Percentiles rank a stretch among this genome's conserved stretches.
Conservation (phyloP, 2,113 vertebrate genomes). For the Psammodynastes pulverulentus region DNA sequence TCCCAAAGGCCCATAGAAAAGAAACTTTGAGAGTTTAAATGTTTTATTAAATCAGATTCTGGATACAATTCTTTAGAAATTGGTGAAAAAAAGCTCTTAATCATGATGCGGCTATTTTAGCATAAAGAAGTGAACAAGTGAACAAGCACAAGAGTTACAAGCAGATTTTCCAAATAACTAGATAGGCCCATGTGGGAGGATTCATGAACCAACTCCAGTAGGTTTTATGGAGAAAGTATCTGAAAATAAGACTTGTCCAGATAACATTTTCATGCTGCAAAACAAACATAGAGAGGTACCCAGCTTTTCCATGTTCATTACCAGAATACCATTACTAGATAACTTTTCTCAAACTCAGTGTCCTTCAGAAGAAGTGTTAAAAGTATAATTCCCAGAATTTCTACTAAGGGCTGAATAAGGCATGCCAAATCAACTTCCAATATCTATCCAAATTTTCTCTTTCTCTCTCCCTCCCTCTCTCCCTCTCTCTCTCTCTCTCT, state of each 20-base stretch:
- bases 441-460: not conserved
- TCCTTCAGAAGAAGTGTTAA: not conserved
- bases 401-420: not conserved
- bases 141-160: not conserved
- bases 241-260: not conserved
- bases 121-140: not conserved
- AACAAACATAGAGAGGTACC: not conserved
- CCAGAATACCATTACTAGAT: not conserved
- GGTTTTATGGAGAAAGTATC: not conserved
- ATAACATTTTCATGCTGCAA: not conserved
- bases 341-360: not conserved
- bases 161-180: not conserved
- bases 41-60: not conserved
- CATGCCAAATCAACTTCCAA: not conserved
- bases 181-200: not conserved
- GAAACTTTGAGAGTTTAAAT: not conserved
- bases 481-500: not conserved
- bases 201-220: not conserved
- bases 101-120: not conserved
- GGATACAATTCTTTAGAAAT: not conserved
- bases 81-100: not conserved
- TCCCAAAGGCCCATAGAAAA: not conserved
- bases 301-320: not conserved
- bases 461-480: not conserved
- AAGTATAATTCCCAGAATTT: not conserved